A percentile compares a stretch with the other conserved stretches of the same genome.
Conservation (phyloP, 2,113 vertebrate genomes). For the Ariopsis seemanni region DNA sequence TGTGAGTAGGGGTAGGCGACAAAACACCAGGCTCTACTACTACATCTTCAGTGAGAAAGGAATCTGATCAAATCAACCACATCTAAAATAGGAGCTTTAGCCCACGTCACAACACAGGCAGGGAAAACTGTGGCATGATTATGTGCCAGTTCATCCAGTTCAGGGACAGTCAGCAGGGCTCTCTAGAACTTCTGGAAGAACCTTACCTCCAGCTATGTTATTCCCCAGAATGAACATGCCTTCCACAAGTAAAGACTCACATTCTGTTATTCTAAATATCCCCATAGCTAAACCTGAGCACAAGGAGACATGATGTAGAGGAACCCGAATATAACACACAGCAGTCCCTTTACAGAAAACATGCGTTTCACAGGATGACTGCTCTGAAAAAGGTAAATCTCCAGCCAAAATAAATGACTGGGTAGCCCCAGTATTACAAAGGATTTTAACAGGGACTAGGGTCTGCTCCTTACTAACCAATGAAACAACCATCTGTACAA, state of each 20-base stretch:
- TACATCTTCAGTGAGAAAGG: neutral
- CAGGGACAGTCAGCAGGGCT: neutral
- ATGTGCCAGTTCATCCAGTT: neutral
- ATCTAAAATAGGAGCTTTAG: neutral
- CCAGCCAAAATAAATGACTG: too few relatives aligned
- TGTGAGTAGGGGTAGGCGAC: neutral
- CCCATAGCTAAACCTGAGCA: neutral
- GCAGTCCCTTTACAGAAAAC: neutral
- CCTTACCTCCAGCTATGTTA: neutral
- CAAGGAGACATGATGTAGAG: conserved; percentile 1
- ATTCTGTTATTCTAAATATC: neutral
- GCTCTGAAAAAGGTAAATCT: too few relatives aligned
- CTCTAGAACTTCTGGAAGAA: neutral
- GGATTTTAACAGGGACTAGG: neutral
- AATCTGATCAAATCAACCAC: neutral
- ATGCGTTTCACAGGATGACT: neutral
- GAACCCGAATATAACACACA: neutral
- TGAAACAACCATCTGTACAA: neutral
- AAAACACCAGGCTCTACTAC: neutral
- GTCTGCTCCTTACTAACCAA: neutral
- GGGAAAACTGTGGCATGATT: neutral
- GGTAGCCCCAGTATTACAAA: neutral
- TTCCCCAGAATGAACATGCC: conserved; percentile 28
- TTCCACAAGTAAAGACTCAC: neutral
- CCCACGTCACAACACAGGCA: neutral